phyloP scores from a whole-genome alignment of 1,140 invertebrate species.

The Drosophila virilis region DNA sequence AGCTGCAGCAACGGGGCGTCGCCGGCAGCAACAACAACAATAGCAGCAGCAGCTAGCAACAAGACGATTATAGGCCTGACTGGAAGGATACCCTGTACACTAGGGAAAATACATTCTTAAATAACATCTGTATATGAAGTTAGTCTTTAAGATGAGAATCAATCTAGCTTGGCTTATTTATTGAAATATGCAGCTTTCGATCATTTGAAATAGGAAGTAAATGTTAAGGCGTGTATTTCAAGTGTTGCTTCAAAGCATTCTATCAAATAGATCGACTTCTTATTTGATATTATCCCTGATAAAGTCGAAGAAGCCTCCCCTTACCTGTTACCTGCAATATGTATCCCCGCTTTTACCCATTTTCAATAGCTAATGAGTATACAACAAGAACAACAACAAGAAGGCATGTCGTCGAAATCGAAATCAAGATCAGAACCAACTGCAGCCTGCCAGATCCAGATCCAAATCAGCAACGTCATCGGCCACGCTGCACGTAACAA shows the following conservation, averaged over 20 bases:
- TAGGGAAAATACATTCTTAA: too few relatives aligned
- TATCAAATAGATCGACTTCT: too few relatives aligned
- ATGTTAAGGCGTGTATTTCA: too few relatives aligned
- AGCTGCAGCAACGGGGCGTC: slow-evolving; percentile 65
- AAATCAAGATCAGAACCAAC: slow-evolving; percentile 75
- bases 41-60: slow-evolving; percentile 22
- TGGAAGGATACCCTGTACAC: background rate
- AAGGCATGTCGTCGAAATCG: slow-evolving; percentile 78
- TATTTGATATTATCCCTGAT: too few relatives aligned
- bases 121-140: too few relatives aligned
- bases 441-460: slow-evolving; percentile 50
- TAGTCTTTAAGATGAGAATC: too few relatives aligned
- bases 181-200: too few relatives aligned
- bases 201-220: too few relatives aligned
- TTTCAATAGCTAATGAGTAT: background rate
- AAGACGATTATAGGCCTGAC: background rate
- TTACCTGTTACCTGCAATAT: slow-evolving; percentile 9
- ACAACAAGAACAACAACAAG: slow-evolving; percentile 24
- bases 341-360: background rate
- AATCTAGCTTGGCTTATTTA: too few relatives aligned
- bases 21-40: slow-evolving; percentile 47
- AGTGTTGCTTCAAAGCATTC: too few relatives aligned
- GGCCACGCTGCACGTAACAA: slow-evolving; percentile 71
- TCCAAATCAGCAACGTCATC: slow-evolving; percentile 76
- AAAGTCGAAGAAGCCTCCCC: too few relatives aligned